Evolutionary conservation across 2,888 invertebrate genomes (phyloP), one percentile per base, ranked within the genome.

Genomic region (Macaria notata): DNA sequence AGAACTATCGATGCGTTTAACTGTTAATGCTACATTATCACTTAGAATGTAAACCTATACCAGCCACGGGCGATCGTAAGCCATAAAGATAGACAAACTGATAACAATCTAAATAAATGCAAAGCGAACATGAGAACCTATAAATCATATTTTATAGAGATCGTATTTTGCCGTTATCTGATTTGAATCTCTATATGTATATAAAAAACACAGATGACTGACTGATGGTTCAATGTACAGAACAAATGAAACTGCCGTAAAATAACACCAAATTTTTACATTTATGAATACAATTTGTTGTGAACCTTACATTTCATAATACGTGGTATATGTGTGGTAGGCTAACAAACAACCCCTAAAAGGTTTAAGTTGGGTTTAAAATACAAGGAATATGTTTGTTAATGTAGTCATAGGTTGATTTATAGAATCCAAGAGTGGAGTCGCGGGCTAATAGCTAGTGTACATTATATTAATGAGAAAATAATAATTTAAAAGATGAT

Each of bases 111-210:
- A 49, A 53, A 53, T 56, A 48, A 38, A 56, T 56, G 47, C 48
- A 30, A 53, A 41, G 44, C 33, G 7, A 57, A 44, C 39, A 46
- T 30, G 29, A 47, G 44, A 19, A 49, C 30, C 33, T 33, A 60
- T 41, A 60, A 60, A 60, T 60, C 56, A 56, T 58, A 59, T 61
- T 59, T 60, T 47, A 53, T 56, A 42, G 43, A 47, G 31, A 43
- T 44, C 9, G 46, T 52, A 45, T 29, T 44, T 39, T 41, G 39
- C 29, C 29, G 33, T 56, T 61, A 42, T 49, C 49, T 50, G 63
- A 63, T 63, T 53, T 1, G 1, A 19, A 19, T 19, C 1, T 19
- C 2, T 19, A 19, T 19, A 19, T 19, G 2, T 2, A 19, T 19
- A 19, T 19, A 19, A 19, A 19, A 19, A 19, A 2, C 19, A 19